Conservation (phyloP, 1,140 invertebrate species). For the Tetragnatha versicolor region DNA sequence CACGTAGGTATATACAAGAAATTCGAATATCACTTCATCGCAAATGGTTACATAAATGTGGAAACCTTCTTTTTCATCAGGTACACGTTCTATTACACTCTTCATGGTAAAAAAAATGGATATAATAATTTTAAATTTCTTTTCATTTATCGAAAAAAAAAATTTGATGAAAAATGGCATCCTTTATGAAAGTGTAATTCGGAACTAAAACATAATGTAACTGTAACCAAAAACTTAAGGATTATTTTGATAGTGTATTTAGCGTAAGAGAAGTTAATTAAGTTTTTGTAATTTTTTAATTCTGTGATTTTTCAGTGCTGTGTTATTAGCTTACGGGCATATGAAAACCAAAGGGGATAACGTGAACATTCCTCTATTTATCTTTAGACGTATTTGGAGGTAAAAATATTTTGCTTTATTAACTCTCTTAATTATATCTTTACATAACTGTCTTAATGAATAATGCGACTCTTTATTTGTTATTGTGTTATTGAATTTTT, state of each 20-base stretch:
- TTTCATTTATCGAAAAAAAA: too few species aligned
- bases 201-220: too few species aligned
- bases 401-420: background rate
- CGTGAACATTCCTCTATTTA: constrained; percentile 16
- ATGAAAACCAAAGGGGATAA: constrained; percentile 23
- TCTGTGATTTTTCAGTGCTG: constrained; percentile 24
- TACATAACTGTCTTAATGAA: background rate
- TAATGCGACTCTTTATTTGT: background rate
- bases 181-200: too few species aligned
- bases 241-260: too few species aligned
- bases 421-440: background rate
- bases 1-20: too few species aligned
- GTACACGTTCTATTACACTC: background rate
- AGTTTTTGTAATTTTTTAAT: background rate
- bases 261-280: too few species aligned
- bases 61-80: constrained; percentile 49
- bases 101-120: too few species aligned
- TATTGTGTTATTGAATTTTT: background rate
- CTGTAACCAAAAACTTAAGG: too few species aligned
- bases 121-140: too few species aligned
- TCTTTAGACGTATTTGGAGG: constrained; percentile 38
- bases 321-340: constrained; percentile 6
- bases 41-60: constrained; percentile 22
- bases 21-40: background rate
- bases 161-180: too few species aligned